phyloP scores from a whole-genome alignment of 2,888 invertebrate species.

The Ashinkailepas kermadecensis region DNA sequence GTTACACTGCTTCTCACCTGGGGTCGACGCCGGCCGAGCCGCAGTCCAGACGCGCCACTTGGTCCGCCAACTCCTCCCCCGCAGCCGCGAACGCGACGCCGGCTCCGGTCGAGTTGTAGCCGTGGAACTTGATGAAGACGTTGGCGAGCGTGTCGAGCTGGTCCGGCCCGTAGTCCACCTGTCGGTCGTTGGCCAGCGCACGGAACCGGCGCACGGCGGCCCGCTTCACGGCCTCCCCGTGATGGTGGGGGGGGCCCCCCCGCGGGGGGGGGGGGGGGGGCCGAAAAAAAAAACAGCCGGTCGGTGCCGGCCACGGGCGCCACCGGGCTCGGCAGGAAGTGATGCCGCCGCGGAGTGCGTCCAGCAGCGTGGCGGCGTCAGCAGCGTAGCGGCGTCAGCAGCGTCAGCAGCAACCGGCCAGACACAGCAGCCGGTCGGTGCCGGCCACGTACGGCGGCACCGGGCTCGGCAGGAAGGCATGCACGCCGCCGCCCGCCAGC shows the following conservation, averaged over 20 bases:
- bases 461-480: background rate
- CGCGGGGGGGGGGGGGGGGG: too few species aligned
- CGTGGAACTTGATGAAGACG: slow-evolving; percentile 7
- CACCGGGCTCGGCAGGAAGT: too few species aligned
- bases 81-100: background rate
- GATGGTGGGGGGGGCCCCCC: too few species aligned
- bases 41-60: background rate
- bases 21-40: background rate
- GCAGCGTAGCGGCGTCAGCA: too few species aligned
- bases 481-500: background rate
- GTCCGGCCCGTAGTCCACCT: background rate
- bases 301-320: too few species aligned
- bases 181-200: background rate
- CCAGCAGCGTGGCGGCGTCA: too few species aligned
- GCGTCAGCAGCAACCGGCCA: too few species aligned
- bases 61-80: background rate
- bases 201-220: background rate
- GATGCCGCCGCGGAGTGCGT: too few species aligned
- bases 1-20: background rate
- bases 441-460: background rate
- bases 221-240: background rate
- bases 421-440: background rate
- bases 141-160: background rate
- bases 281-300: too few species aligned
- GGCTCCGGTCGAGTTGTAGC: background rate